Conservation (phyloP, 1,140 invertebrate species). For the Chironomus tepperi region DNA sequence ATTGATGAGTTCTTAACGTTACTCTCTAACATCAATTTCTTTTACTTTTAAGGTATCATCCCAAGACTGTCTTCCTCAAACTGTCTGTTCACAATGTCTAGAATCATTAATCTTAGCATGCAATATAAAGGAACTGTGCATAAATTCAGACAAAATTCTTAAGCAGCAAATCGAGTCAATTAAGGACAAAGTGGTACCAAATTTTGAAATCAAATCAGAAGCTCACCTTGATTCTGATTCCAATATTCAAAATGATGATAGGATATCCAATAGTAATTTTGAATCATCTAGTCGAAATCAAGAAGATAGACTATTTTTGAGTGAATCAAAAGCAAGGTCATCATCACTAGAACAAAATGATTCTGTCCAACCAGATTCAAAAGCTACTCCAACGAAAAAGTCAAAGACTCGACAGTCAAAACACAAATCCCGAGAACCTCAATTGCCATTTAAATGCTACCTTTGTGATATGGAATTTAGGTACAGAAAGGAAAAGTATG, state of each 20-base stretch:
- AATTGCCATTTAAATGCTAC: background rate
- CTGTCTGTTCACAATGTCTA: background rate
- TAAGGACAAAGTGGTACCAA: background rate
- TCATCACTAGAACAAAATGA: background rate
- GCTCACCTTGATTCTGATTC: background rate
- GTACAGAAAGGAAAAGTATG: background rate
- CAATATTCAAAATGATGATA: no score
- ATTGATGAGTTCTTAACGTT: no score
- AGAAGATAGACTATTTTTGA: no score
- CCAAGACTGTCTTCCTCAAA: background rate
- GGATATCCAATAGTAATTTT: no score
- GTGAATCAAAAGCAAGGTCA: background rate
- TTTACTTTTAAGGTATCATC: background rate
- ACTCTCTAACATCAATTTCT: no score
- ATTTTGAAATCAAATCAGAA: background rate
- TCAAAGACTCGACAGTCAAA: no score
- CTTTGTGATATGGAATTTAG: background rate
- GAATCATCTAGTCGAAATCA: no score
- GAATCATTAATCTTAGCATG: background rate
- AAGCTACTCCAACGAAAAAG: no score
- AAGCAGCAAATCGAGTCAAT: background rate
- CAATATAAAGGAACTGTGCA: background rate
- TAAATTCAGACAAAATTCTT: background rate
- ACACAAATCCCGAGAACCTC: background rate
- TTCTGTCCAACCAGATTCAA: background rate